Percentiles rank a stretch among this genome's conserved stretches.
These are phyloP conservation scores for Phalacrocorax brasilianus DNA, from an alignment of 2,113 vertebrate genomes.

Conservation along the genomic window DNA sequence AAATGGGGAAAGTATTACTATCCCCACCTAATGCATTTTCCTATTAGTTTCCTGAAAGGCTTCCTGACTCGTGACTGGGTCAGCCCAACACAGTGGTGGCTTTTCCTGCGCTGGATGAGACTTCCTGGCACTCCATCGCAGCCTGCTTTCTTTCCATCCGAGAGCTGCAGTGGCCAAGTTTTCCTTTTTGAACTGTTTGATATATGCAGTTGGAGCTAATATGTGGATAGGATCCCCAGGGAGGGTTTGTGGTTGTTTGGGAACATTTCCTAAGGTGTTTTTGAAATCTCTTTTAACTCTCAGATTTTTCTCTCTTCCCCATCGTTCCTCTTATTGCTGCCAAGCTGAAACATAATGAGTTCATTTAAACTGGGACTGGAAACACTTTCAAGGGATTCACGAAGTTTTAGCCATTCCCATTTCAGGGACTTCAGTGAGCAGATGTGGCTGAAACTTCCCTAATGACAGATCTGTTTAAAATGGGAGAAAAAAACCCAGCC, in stretches of 20 bases:
- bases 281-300: slow-evolving; percentile 27
- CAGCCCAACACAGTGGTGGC: neutral
- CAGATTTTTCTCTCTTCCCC: neutral
- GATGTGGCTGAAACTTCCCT: neutral
- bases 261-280: slow-evolving; percentile 54
- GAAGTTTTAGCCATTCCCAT: neutral
- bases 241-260: slow-evolving; percentile 15
- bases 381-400: neutral
- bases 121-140: neutral
- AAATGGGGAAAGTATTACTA: neutral
- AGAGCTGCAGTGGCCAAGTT: neutral
- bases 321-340: neutral
- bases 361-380: neutral
- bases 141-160: neutral
- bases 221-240: neutral
- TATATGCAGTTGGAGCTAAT: neutral
- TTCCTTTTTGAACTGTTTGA: neutral
- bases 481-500: neutral
- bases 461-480: neutral
- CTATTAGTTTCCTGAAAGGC: slow-evolving; percentile 5
- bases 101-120: neutral
- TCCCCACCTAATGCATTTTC: neutral
- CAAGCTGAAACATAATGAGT: slow-evolving; percentile 17
- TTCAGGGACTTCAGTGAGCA: neutral
- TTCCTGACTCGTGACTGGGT: neutral